Conservation (phyloP, 92 coral and sea anemone species). For the Nematostella vectensis region DNA sequence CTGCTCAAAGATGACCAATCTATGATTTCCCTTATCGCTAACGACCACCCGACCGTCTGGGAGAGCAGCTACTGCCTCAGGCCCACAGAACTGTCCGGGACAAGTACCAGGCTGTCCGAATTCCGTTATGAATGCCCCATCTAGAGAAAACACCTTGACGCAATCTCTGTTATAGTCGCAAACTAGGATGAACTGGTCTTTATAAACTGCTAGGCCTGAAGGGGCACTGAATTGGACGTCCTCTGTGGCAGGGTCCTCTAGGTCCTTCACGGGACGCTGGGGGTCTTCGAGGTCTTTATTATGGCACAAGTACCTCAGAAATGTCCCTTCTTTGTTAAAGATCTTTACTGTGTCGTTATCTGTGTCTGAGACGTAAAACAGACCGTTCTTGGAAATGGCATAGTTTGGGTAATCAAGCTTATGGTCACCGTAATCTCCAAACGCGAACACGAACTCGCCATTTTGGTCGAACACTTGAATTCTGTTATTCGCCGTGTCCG, state of each 20-base stretch:
- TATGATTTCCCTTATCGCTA: constrained; percentile 54
- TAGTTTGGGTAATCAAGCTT: constrained; percentile 48
- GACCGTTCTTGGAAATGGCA: constrained; percentile 41
- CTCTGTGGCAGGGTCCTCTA: neutral
- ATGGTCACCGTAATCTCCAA: constrained; percentile 45
- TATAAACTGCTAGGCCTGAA: constrained; percentile 62
- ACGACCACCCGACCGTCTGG: constrained; percentile 45
- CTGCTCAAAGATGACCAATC: constrained; percentile 47
- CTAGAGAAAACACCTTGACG: constrained; percentile 51
- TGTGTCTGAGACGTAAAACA: constrained; percentile 67
- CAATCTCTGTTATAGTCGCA: constrained; percentile 70
- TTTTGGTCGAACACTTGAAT: constrained; percentile 49
- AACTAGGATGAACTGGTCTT: constrained; percentile 49
- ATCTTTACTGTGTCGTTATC: constrained; percentile 71
- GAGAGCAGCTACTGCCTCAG: constrained; percentile 54
- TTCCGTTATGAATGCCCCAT: constrained; percentile 39
- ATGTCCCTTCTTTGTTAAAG: constrained; percentile 61
- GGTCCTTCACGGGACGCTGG: neutral
- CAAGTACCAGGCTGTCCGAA: constrained; percentile 63
- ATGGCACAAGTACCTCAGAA: constrained; percentile 26
- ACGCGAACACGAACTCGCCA: constrained; percentile 38
- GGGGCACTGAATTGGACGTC: constrained; percentile 45
- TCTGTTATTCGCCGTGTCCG: constrained; percentile 51
- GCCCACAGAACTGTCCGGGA: constrained; percentile 55
- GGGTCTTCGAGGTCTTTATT: neutral